Percentiles rank a stretch among this genome's conserved stretches.
phyloP scores from a whole-genome alignment of 1,140 invertebrate genomes.

The Bombyx mandarina region DNA sequence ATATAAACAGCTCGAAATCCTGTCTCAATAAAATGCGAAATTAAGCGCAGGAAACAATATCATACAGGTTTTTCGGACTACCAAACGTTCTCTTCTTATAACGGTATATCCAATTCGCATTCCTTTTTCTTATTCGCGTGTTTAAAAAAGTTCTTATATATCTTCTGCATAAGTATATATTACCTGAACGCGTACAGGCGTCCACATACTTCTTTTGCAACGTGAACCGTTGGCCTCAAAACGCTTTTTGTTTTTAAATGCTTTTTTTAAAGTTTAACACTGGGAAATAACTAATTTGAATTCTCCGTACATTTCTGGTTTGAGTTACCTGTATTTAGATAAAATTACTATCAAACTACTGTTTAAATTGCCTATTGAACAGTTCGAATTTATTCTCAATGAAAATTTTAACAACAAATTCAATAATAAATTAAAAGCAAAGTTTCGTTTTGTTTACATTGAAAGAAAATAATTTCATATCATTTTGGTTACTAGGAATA shows the following conservation, averaged over 20 bases:
- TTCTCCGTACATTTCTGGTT: too few relatives aligned
- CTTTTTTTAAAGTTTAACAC: conserved; percentile 5
- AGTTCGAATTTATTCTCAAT: too few relatives aligned
- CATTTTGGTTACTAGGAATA: too few relatives aligned
- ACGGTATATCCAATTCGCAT: conserved; percentile 13
- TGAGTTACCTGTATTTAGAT: too few relatives aligned
- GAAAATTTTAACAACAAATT: too few relatives aligned
- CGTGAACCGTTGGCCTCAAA: conserved; percentile 20
- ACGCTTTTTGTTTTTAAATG: conserved; percentile 31
- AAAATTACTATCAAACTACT: too few relatives aligned
- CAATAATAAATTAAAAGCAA: too few relatives aligned
- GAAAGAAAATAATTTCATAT: too few relatives aligned
- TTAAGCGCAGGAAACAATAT: not conserved
- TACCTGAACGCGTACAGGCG: conserved; percentile 10
- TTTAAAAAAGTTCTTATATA: not conserved
- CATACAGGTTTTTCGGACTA: conserved; percentile 7
- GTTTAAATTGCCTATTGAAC: too few relatives aligned
- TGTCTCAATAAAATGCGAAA: too few relatives aligned
- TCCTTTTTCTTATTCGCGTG: conserved; percentile 13
- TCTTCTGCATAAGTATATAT: not conserved
- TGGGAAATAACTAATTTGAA: not conserved
- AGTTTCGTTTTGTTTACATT: too few relatives aligned
- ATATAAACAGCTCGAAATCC: too few relatives aligned
- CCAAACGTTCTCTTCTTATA: conserved; percentile 2
- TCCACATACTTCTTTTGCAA: conserved; percentile 15